phyloP scores from a whole-genome alignment of 2,113 vertebrate species.

The Psilopogon haemacephalus region DNA sequence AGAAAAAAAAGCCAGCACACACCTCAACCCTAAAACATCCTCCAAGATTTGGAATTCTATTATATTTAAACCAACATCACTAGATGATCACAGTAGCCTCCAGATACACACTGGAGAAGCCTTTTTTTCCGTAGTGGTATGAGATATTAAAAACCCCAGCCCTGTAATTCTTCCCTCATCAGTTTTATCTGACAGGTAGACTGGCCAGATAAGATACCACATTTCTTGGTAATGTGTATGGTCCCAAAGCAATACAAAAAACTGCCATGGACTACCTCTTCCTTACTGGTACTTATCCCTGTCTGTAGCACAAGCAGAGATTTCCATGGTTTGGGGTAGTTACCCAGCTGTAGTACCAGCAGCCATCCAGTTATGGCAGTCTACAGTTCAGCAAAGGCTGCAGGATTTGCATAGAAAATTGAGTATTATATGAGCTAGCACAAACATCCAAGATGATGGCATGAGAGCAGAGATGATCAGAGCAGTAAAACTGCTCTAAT shows the following conservation, averaged over 20 bases:
- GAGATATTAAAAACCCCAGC: background rate
- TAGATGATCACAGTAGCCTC: background rate
- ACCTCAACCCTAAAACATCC: too few relatives aligned
- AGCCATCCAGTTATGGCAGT: background rate
- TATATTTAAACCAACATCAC: background rate
- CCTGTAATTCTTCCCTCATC: background rate
- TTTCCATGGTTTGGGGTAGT: background rate
- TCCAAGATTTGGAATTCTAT: background rate
- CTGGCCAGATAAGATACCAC: background rate
- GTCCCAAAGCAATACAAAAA: background rate
- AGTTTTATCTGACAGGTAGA: background rate
- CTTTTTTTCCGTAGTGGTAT: background rate
- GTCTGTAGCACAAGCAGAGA: rapidly evolving
- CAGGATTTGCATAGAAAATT: background rate
- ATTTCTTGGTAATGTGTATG: background rate
- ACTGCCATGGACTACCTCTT: background rate
- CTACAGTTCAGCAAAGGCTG: background rate
- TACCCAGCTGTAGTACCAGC: background rate
- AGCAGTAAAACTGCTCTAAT: background rate
- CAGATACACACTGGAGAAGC: background rate
- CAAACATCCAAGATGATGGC: background rate
- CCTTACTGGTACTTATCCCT: background rate
- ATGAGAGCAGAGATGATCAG: background rate
- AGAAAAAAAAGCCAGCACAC: background rate
- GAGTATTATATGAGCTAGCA: background rate